These are phyloP conservation scores for Lepus townsendii DNA, from an alignment of 2,797 vertebrate species.

Conservation along the genomic window DNA sequence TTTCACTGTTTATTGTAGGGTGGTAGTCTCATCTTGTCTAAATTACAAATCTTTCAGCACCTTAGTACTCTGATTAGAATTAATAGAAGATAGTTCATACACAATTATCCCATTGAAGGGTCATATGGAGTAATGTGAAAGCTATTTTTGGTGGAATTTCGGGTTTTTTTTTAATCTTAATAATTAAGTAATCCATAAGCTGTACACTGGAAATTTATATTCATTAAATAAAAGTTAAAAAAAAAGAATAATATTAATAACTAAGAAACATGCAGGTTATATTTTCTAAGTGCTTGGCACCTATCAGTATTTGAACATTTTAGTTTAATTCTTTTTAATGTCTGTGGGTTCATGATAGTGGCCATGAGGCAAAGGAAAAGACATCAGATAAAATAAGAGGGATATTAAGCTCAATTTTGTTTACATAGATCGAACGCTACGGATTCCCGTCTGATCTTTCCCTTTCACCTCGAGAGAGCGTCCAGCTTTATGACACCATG, in stretches of 20 bases:
- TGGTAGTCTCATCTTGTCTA: not conserved
- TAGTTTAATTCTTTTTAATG: not conserved
- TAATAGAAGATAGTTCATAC: not conserved
- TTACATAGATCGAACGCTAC: constrained; percentile 83
- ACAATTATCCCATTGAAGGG: not conserved
- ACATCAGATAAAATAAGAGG: not conserved
- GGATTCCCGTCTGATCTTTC: constrained; percentile 85
- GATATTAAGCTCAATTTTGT: constrained; percentile 37
- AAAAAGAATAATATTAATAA: not conserved
- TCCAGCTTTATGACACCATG: constrained; percentile 87
- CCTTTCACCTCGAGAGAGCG: constrained; percentile 84
- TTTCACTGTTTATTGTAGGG: not conserved
- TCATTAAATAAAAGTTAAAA: too few relatives aligned
- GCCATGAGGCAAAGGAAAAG: not conserved
- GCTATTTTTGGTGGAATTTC: not conserved
- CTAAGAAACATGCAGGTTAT: not conserved
- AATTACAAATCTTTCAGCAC: not conserved
- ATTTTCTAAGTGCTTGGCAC: not conserved
- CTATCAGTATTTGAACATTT: not conserved
- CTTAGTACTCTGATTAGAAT: not conserved
- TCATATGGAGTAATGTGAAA: not conserved
- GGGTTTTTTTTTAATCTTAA: not conserved
- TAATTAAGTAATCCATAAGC: too few relatives aligned
- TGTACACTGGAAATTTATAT: too few relatives aligned
- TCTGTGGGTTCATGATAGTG: not conserved